Evolutionary conservation across 2,888 invertebrate species (phyloP).

Genomic region (Nephrotoma guestfalica): DNA sequence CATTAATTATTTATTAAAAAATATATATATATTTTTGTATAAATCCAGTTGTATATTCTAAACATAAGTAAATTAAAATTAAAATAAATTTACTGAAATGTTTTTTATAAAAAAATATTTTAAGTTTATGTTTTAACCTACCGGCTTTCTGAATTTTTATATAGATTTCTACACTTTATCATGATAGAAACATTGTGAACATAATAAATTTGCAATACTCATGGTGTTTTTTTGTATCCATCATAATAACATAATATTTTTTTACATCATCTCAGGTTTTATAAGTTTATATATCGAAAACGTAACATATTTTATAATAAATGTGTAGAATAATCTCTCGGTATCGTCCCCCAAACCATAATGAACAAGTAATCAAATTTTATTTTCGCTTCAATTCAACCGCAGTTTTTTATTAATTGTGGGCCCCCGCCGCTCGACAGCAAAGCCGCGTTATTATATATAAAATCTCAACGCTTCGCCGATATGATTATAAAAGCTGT

Average conservation of each 20-base stretch:
- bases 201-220: neutral
- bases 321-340: neutral
- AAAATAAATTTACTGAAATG: neutral
- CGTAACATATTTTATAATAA: neutral
- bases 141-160: neutral
- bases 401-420: neutral
- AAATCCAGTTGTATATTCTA: neutral
- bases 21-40: neutral
- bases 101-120: neutral
- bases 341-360: neutral
- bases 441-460: neutral
- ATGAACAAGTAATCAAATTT: neutral
- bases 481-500: neutral
- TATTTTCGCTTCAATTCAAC: neutral
- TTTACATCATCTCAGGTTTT: neutral
- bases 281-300: neutral
- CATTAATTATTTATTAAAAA: neutral
- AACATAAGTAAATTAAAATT: neutral
- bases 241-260: neutral
- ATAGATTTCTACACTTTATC: neutral
- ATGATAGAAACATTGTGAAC: neutral
- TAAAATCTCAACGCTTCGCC: neutral
- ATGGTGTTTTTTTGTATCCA: neutral
- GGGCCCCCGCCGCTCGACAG: neutral
- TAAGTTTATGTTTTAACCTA: neutral